phyloP scores from a whole-genome alignment of 2,888 invertebrate genomes.

The Bursaphelenchus okinawaensis region DNA sequence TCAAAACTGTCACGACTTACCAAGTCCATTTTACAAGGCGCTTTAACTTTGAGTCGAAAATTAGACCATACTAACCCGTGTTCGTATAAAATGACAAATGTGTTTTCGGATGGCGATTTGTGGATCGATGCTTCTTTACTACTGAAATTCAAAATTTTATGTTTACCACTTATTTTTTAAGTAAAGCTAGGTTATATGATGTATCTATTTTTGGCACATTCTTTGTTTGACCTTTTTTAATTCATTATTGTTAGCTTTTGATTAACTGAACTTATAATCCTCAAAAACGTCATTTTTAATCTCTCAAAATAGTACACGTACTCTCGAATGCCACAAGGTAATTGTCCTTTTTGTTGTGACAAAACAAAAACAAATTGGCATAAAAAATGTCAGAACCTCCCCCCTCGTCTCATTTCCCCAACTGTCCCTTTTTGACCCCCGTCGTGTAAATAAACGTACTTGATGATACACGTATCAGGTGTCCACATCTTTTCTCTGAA shows the following conservation, averaged over 20 bases:
- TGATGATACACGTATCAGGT: slow-evolving; percentile 56
- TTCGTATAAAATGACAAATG: slow-evolving; percentile 57
- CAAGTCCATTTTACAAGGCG: slow-evolving; percentile 49
- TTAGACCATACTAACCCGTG: slow-evolving; percentile 58
- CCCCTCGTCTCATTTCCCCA: no score
- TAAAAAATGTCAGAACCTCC: no score
- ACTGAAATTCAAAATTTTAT: slow-evolving; percentile 32
- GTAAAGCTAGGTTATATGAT: no score
- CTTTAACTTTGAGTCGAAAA: slow-evolving; percentile 54
- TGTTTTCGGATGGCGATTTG: slow-evolving; percentile 56
- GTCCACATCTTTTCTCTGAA: slow-evolving; percentile 57
- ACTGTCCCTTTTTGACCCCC: no score
- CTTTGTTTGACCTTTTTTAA: neutral
- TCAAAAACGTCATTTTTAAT: no score
- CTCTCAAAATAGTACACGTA: no score
- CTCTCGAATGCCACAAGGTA: no score
- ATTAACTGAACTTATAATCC: no score
- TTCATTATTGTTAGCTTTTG: no score
- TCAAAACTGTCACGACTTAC: slow-evolving; percentile 5
- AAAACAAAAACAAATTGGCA: no score
- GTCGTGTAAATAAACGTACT: slow-evolving; percentile 3
- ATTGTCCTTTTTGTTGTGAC: no score
- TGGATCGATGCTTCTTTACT: slow-evolving; percentile 52
- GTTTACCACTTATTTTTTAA: neutral
- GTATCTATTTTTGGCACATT: no score